Evolutionary conservation across 2,797 vertebrate genomes (phyloP), one percentile per base, ranked within the genome.

Genomic region (Sebastiscus tertius): DNA sequence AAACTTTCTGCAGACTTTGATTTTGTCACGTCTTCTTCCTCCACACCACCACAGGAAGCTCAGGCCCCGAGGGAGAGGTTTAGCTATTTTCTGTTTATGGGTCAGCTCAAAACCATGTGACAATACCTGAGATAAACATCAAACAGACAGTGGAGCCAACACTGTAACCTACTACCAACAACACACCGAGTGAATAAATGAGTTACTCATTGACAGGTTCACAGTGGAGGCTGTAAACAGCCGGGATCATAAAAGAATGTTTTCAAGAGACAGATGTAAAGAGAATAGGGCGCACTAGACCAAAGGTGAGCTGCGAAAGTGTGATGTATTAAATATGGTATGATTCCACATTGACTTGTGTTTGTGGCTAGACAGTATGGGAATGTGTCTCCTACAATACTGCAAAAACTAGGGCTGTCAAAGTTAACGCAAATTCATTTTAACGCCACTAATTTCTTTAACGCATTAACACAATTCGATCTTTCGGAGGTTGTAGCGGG

Each of bases 141-240:
- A 42, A 39, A 56, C 0, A 78, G 46, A 63, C 29, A 31, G 55
- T 8, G 4, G 6, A 76, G 27, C 54, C 46, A 39, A 69, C 46
- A 55, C 9, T 10, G 26, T n/a, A 58, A 65, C 8, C 8, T 29
- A 20, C 55, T 58, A 46, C 34, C 16, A 46, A 18, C 63, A 67
- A 75, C 9, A 63, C 14, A n/a, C 1, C 3, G 13, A 39, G 34
- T 29, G 26, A 65, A 29, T 54, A 14, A 72, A 27, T 14, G 4
- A 75, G 83, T 85, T 86, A 87, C 64, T 86, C 13, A 87, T 77
- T 90, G 58, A 86, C 72, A 62, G 13, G 42, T 27, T 79, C 27
- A 52, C 14, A 58, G 59, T 39, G 42, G 20, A 64, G 6, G 56
- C 58, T 65, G 66, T 80, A 55, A 72, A 73, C 20, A 31, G 24